Evolutionary conservation across 2,113 vertebrate genomes (phyloP).

Genomic region (Anoura caudifer): DNA sequence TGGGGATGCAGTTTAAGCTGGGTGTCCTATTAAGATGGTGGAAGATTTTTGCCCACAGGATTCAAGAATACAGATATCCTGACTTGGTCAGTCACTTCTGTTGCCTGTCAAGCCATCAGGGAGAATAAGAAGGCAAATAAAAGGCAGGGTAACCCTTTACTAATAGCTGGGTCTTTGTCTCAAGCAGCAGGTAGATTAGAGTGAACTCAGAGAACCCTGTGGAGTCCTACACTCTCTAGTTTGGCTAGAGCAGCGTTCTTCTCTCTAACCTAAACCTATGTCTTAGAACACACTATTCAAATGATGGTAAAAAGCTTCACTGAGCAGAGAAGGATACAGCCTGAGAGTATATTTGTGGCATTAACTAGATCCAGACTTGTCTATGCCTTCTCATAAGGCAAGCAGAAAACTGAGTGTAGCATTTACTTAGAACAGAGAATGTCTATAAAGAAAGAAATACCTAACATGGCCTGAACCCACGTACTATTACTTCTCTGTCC

Average conservation of each 20-base stretch:
- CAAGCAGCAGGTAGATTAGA: not conserved
- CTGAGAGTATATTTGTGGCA: not conserved
- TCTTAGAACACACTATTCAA: not conserved
- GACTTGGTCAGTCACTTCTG: not conserved
- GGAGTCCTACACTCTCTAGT: not conserved
- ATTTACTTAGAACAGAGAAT: not conserved
- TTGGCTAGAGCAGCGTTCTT: not conserved
- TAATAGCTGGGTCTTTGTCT: not conserved
- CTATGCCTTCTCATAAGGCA: rapidly evolving
- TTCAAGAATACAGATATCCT: not conserved
- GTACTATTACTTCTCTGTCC: not conserved
- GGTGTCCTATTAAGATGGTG: not conserved
- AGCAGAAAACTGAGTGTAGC: not conserved
- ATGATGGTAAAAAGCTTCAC: not conserved
- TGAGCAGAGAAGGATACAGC: not conserved
- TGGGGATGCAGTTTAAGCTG: rapidly evolving
- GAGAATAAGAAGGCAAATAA: not conserved
- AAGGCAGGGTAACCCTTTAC: not conserved
- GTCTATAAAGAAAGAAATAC: not conserved
- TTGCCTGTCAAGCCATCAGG: not conserved
- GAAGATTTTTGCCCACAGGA: not conserved
- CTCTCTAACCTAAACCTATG: not conserved
- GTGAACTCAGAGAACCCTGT: not conserved
- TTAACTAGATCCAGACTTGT: not conserved
- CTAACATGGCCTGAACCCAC: not conserved